Base-by-base conservation (phyloP, 64 coral and sea anemone genomes). In the Pocillopora damicornis region DNA sequence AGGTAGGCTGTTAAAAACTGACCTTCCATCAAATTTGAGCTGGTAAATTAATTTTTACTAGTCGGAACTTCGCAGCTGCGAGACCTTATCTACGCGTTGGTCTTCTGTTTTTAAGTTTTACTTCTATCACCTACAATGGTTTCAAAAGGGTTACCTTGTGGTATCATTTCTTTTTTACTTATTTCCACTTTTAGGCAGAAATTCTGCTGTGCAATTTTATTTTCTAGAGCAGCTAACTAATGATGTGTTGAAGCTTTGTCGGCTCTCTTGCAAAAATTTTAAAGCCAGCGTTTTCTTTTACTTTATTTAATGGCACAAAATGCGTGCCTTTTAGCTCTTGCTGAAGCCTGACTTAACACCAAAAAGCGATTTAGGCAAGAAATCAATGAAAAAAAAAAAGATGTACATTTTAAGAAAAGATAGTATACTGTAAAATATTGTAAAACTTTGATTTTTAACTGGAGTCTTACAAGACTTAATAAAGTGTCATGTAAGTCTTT, bases 401-500 rank as follows among this genome's bases (percentile, higher is more conserved):
- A 88, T 93, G 91, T 93, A 93, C 91, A 93, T 83, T 93, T 93
- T 93, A 61, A 88, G 65, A 65, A 85, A 30, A 79, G 77, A 88
- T 93, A 30, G 30, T 30, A 76, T 76, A 63, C 86, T 93, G 91
- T 93, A 93, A 88, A 77, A 93, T 84, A 93, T 89, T 93, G 80
- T 93, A 83, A 90, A 92, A 76, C 66, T 89, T 93, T 93, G 91
- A 93, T 93, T 93, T 93, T 93, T 89, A 93, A 93, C 79, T 80
- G 25, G 75, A 93, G 88, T 84, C 86, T 89, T 93, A 77, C 82
- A 76, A 84, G 91, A 64, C 91, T 61, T 93, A 59, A 69, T 85
- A 65, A 82, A 72, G 84, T 75, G 62, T 89, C 73, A 78, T 76
- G 62, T 85, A 82, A 81, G 87, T 89, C 87, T 92, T 92, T 88